Conservation (phyloP, 2,797 vertebrate genomes). For the Phalanger gymnotis region DNA sequence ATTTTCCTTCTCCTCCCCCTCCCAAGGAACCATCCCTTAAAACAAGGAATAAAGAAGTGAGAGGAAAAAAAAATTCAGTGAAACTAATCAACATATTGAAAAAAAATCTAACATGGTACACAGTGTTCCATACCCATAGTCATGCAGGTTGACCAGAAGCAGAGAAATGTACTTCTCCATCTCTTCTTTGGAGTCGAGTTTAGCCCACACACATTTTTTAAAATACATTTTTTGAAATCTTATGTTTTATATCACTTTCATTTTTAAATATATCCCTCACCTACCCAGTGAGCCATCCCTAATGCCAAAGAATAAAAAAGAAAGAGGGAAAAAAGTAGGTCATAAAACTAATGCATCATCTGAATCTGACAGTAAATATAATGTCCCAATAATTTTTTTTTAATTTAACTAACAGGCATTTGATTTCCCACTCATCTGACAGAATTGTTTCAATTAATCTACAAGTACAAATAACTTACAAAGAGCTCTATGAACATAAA, state of each 20-base stretch:
- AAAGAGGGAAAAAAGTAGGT: neutral
- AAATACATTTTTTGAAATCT: neutral
- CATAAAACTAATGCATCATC: neutral
- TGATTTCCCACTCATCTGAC: conserved; percentile 10
- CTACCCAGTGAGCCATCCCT: neutral
- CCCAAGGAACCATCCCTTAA: neutral
- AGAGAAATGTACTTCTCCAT: neutral
- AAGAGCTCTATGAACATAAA: neutral
- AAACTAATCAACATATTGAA: neutral
- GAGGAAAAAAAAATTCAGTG: neutral
- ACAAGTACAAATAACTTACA: conserved; percentile 9
- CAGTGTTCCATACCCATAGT: neutral
- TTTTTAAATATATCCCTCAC: neutral
- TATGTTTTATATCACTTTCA: neutral
- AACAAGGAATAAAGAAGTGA: neutral
- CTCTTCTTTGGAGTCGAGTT: neutral
- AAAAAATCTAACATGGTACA: neutral
- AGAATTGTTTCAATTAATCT: neutral
- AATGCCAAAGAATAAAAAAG: neutral
- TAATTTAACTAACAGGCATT: neutral
- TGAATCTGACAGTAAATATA: neutral
- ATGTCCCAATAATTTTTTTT: neutral
- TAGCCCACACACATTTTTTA: neutral
- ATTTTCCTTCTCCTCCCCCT: neutral
- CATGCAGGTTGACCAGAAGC: neutral